phyloP scores from a whole-genome alignment of 1,140 invertebrate species.

The Delia radicum region DNA sequence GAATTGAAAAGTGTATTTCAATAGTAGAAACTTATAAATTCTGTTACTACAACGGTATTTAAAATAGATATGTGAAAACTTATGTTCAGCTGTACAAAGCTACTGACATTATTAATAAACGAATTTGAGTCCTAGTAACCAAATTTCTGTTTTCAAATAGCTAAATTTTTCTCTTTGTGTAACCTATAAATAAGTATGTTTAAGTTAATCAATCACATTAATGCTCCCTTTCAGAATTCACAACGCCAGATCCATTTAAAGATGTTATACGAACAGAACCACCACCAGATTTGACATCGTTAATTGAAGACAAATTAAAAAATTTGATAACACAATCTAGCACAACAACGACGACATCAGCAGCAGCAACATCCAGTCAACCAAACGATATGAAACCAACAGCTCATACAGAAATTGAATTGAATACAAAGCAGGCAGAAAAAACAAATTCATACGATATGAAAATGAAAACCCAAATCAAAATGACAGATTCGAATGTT shows the following conservation, averaged over 20 bases:
- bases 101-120: no score
- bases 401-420: not conserved
- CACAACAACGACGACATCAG: not conserved
- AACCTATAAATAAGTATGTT: no score
- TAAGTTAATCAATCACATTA: no score
- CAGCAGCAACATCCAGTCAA: not conserved
- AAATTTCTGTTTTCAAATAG: no score
- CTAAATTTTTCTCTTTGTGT: no score
- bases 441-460: not conserved
- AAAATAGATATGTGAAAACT: no score
- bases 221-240: slow-evolving; percentile 54
- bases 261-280: slow-evolving; percentile 69
- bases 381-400: slow-evolving; percentile 1
- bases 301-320: slow-evolving; percentile 61
- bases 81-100: no score
- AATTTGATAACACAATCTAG: slow-evolving; percentile 10
- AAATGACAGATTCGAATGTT: not conserved
- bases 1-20: no score
- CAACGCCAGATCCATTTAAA: slow-evolving; percentile 65
- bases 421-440: not conserved
- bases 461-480: not conserved
- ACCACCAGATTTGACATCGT: slow-evolving; percentile 64
- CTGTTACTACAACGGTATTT: no score
- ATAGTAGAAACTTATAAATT: no score
- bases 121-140: no score